Evolutionary conservation across 2,113 vertebrate genomes (phyloP).

Genomic region (Dunckerocampus dactyliophorus): DNA sequence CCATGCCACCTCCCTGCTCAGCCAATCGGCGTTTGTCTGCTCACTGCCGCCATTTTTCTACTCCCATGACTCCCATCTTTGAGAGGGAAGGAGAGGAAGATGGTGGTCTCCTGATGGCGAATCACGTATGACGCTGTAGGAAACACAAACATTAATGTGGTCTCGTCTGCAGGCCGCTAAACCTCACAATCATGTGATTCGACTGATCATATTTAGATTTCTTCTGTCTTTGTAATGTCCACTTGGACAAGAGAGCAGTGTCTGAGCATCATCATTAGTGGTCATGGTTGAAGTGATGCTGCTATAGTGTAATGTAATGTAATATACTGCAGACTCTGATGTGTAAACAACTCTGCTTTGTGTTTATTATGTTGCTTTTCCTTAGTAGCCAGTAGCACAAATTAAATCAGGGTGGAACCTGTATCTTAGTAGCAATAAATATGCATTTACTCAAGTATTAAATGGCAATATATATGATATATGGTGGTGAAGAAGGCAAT

Average conservation of each 20-base stretch:
- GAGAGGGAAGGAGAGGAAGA: slow-evolving; percentile 81
- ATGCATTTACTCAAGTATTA: neutral
- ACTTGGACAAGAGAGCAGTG: no score
- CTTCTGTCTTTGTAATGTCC: no score
- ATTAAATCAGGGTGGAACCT: neutral
- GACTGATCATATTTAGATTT: no score
- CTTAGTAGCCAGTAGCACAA: neutral
- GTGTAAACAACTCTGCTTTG: neutral
- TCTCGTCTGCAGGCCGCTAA: no score
- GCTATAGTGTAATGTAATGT: neutral
- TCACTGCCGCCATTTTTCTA: slow-evolving; percentile 80
- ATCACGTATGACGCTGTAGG: no score
- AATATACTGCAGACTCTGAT: neutral
- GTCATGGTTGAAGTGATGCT: no score
- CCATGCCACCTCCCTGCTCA: slow-evolving; percentile 74
- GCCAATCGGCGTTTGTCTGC: slow-evolving; percentile 82
- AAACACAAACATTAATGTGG: no score
- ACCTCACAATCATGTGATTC: no score
- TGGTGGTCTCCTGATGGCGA: slow-evolving; percentile 42
- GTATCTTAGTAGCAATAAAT: neutral
- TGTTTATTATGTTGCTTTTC: neutral
- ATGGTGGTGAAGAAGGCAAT: neutral
- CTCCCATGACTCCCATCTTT: slow-evolving; percentile 89
- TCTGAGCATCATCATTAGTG: no score
- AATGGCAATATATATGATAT: neutral